Percentiles rank a stretch among this genome's conserved stretches.
Conservation (phyloP, 2,113 vertebrate genomes). For the Chionomys nivalis region DNA sequence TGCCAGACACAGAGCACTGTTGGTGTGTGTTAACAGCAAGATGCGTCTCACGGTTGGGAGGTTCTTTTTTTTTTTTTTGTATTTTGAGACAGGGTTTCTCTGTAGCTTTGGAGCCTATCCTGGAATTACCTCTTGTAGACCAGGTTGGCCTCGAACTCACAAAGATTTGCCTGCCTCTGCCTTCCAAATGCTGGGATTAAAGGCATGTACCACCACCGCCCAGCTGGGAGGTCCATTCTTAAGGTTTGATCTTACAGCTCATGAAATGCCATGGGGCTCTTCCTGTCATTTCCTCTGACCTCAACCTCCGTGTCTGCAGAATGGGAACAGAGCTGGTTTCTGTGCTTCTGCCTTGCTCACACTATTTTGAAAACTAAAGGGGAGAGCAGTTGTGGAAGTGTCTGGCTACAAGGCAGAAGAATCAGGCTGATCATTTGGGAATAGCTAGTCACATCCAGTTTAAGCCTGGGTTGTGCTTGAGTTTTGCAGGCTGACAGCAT, state of each 20-base stretch:
- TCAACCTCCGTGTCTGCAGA: neutral
- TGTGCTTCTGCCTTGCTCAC: neutral
- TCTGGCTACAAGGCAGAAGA: neutral
- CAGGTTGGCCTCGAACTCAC: too few relatives aligned
- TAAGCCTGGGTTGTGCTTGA: neutral
- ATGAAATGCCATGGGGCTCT: neutral
- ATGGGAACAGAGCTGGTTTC: neutral
- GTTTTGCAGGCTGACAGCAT: neutral
- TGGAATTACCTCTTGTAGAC: too few relatives aligned
- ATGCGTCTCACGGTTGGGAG: too few relatives aligned
- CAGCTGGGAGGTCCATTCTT: fast-evolving
- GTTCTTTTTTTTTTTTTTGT: too few relatives aligned
- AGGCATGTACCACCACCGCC: too few relatives aligned
- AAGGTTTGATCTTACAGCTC: neutral
- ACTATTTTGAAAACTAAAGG: conserved; percentile 54
- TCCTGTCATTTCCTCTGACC: neutral
- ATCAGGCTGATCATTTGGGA: neutral
- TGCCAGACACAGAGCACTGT: neutral
- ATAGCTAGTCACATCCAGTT: conserved; percentile 5
- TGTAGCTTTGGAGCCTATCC: too few relatives aligned
- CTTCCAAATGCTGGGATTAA: too few relatives aligned
- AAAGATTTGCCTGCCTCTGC: too few relatives aligned
- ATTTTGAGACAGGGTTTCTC: too few relatives aligned
- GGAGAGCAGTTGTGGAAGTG: conserved; percentile 48
- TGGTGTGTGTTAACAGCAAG: neutral